Percentiles rank a stretch among this genome's conserved stretches.
Conservation (phyloP, 2,797 vertebrate species). For the Etheostoma perlongum region DNA sequence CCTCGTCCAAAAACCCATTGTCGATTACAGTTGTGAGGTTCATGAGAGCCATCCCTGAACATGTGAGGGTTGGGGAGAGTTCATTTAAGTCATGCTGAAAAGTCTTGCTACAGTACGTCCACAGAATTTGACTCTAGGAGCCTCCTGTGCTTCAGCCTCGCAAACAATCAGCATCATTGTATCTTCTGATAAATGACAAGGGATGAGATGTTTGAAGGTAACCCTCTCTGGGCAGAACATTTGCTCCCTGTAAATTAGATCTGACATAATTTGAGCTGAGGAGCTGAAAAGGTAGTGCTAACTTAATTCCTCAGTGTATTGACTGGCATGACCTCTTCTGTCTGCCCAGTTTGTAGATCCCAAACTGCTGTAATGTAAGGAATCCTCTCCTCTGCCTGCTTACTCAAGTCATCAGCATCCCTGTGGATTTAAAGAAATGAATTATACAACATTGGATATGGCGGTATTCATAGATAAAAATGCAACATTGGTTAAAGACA, state of each 20-base stretch:
- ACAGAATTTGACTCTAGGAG: conserved; percentile 19
- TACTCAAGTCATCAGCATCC: conserved; percentile 41
- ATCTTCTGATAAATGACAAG: conserved; percentile 27
- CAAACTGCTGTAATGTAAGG: conserved; percentile 41
- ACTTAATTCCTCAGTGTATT: conserved; percentile 49
- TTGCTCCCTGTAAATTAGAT: conserved; percentile 44
- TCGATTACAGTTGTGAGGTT: conserved; percentile 90
- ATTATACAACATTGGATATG: conserved; percentile 17
- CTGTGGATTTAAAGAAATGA: conserved; percentile 58
- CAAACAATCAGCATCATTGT: conserved; percentile 27
- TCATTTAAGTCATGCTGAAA: conserved; percentile 63
- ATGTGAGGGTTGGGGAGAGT: conserved; percentile 4
- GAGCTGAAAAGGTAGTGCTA: conserved; percentile 19
- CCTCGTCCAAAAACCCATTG: conserved; percentile 87
- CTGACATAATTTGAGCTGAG: conserved; percentile 56
- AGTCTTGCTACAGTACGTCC: conserved; percentile 43
- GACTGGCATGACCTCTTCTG: conserved; percentile 16
- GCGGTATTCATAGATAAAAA: conserved; percentile 2
- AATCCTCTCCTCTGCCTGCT: conserved; percentile 43
- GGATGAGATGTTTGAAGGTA: conserved; percentile 27
- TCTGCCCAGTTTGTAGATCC: conserved; percentile 30
- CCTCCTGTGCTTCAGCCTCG: conserved; percentile 29
- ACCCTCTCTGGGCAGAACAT: conserved; percentile 26
- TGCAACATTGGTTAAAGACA: neutral
- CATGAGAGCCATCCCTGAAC: conserved; percentile 88